Evolutionary conservation across 2,797 vertebrate species (phyloP).

Genomic region (Dallia pectoralis): DNA sequence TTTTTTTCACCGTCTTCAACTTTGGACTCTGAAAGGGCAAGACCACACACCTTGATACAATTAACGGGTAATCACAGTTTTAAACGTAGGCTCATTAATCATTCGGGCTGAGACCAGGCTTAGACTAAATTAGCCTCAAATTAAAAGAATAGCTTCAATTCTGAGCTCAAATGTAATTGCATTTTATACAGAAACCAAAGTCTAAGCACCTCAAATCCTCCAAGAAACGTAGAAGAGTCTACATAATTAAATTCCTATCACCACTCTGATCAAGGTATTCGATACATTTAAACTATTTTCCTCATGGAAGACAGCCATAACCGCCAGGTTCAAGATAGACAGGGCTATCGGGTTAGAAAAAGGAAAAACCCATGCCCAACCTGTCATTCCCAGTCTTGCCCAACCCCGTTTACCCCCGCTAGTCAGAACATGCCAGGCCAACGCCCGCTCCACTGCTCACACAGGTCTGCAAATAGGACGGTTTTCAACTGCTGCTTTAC

Average conservation of each 20-base stretch:
- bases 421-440: conserved; percentile 6
- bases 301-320: neutral
- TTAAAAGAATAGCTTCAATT: conserved; percentile 37
- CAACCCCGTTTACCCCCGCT: neutral
- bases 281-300: conserved; percentile 14
- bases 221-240: conserved; percentile 2
- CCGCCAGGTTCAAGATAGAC: conserved; percentile 11
- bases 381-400: neutral
- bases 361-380: neutral
- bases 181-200: conserved; percentile 18
- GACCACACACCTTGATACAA: neutral
- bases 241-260: conserved; percentile 27
- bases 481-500: neutral
- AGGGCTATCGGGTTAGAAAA: neutral
- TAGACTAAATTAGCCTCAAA: conserved; percentile 38
- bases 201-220: conserved; percentile 1
- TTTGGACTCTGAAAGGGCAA: conserved; percentile 9
- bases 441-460: neutral
- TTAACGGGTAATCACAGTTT: conserved; percentile 8
- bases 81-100: conserved; percentile 15
- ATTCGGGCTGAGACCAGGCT: conserved; percentile 14
- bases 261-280: conserved; percentile 24
- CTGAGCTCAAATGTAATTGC: conserved; percentile 24
- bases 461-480: neutral
- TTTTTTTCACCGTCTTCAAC: conserved; percentile 9